Evolutionary conservation across 2,797 vertebrate species (phyloP), one percentile per base, ranked within the genome.

Genomic region (Sciaenops ocellatus): DNA sequence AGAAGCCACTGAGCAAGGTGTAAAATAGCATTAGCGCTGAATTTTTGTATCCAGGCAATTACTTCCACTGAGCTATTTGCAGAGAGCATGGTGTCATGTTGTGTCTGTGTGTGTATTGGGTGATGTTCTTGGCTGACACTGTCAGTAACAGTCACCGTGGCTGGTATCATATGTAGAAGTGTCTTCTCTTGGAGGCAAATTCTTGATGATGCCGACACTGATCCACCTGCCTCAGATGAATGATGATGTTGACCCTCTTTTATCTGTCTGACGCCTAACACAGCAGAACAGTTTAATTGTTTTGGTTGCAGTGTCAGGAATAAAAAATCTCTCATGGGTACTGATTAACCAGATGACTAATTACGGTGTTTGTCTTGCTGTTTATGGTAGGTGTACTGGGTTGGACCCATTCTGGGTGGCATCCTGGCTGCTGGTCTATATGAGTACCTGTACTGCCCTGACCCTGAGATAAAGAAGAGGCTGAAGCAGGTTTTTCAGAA

Each of bases 371-470:
- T 79, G 5, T 26, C 44, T 79, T 26, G 10, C 13, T 85, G 8
- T 80, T 66, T 81, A 12, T 76, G 71, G 3, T 81, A 99, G 98
- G 94, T 99, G 4, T 99, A 99, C 84, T 99, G 98, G 98, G 93
- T 98, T 22, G 98, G 98, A 34, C 98, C 98, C 4, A 89, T 98
- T 55, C 93, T 98, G 16, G 98, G 98, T 54, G 98, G 93, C 2
- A 90, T 98, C 73, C 88, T 98, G 20, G 98, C 97, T 0, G 97
- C 95, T 3, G 94, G 94, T 28, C 94, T 98, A 24, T 99, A 99
- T 0, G 97, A 99, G 76, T 98, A 98, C 1, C 94, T 99, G 80
- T 98, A 96, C 91, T 97, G 97, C 83, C 97, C 98, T 0, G 97
- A 98, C 0, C 85, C 93, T 3, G 96, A 97, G 22, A 77, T 96